Percentiles rank a stretch among this genome's conserved stretches.
These are phyloP conservation scores for Rousettus leschenaultii DNA, from an alignment of 2,113 vertebrate genomes.

Conservation along the genomic window DNA sequence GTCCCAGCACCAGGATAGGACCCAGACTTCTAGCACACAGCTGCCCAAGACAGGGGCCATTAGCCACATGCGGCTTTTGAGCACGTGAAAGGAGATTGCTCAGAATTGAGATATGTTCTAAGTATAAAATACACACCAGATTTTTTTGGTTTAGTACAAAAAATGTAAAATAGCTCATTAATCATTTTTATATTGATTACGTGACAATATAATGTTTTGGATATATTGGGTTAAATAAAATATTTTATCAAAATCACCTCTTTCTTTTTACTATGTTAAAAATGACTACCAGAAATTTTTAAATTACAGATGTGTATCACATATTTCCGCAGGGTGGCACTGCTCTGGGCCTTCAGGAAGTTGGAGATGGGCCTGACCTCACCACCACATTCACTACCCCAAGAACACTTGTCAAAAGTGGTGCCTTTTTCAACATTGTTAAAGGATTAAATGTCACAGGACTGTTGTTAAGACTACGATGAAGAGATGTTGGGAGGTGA, in stretches of 20 bases:
- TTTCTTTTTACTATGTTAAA: background rate
- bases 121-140: background rate
- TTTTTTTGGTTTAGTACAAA: background rate
- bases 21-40: background rate
- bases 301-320: background rate
- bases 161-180: background rate
- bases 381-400: too few species aligned
- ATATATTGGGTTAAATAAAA: background rate
- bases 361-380: too few species aligned
- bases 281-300: background rate
- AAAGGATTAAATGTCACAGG: background rate
- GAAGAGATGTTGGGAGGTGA: background rate
- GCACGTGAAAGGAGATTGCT: background rate
- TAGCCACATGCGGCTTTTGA: background rate
- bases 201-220: background rate
- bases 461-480: background rate
- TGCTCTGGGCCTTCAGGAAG: background rate
- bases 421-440: background rate
- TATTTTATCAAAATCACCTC: background rate
- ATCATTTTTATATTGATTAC: background rate
- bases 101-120: background rate
- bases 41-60: background rate
- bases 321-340: fast-evolving
- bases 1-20: background rate
- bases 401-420: background rate